Evolutionary conservation across 2,113 vertebrate genomes (phyloP).

Genomic region (Genyomyrus donnyi): DNA sequence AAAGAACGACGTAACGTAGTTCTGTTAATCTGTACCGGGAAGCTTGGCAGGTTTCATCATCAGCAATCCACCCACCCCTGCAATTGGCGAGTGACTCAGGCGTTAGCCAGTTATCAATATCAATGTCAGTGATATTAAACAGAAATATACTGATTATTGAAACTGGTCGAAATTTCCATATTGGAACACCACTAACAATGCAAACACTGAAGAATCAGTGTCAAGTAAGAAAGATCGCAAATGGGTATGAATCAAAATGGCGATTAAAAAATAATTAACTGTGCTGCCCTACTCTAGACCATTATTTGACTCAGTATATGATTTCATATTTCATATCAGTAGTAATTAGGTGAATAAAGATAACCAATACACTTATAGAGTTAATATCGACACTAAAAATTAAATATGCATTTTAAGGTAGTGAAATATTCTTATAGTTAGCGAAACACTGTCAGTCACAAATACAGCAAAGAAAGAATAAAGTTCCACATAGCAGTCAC

Average conservation of each 20-base stretch:
- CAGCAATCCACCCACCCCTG: background rate
- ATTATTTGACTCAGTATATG: background rate
- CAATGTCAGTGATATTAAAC: background rate
- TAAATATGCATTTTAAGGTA: background rate
- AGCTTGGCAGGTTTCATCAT: background rate
- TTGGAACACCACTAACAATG: background rate
- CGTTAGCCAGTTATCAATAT: background rate
- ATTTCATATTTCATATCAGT: background rate
- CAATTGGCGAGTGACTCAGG: background rate
- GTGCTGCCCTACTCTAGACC: background rate
- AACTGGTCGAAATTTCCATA: background rate
- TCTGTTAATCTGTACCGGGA: background rate
- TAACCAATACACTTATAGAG: background rate
- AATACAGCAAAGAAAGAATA: background rate
- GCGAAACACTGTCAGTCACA: background rate
- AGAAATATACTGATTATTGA: background rate
- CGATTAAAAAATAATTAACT: background rate
- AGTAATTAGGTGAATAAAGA: background rate
- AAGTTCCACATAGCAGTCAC: background rate
- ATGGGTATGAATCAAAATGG: background rate
- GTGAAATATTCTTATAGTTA: background rate
- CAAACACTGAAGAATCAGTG: background rate
- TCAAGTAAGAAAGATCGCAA: background rate
- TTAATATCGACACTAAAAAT: background rate
- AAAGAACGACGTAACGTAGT: background rate